Conservation (phyloP, 2,888 invertebrate species). For the Craniophora ligustri region DNA sequence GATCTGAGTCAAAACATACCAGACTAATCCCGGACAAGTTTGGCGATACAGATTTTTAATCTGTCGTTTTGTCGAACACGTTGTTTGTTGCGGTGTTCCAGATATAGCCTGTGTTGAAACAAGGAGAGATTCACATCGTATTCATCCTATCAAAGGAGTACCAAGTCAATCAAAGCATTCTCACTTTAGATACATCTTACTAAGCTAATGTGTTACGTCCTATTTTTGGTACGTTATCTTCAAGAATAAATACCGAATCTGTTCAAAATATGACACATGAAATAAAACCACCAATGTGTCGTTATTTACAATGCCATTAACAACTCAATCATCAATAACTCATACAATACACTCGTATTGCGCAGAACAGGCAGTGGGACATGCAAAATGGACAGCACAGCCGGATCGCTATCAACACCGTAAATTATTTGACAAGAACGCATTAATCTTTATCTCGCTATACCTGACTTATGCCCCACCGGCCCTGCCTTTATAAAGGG, state of each 20-base stretch:
- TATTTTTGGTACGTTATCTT: constrained; percentile 5
- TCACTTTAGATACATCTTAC: neutral
- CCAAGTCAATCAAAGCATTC: constrained; percentile 36
- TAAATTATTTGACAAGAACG: constrained; percentile 84
- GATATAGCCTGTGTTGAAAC: constrained; percentile 29
- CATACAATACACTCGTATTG: constrained; percentile 32
- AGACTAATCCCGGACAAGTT: constrained; percentile 78
- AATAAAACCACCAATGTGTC: constrained; percentile 13
- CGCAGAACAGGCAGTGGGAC: constrained; percentile 36
- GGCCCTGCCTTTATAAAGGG: constrained; percentile 66
- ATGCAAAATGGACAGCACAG: constrained; percentile 54
- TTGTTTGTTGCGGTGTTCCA: constrained; percentile 28
- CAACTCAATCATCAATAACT: constrained; percentile 47
- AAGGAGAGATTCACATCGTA: constrained; percentile 29
- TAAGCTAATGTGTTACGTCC: neutral
- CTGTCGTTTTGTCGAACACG: constrained; percentile 54
- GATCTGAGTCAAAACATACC: constrained; percentile 78
- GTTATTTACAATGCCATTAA: constrained; percentile 42
- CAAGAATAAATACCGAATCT: neutral
- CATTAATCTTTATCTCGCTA: constrained; percentile 84
- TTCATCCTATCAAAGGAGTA: constrained; percentile 27
- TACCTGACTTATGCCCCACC: constrained; percentile 65
- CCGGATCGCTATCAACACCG: constrained; percentile 72
- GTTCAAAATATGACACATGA: constrained; percentile 1
- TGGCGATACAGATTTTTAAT: constrained; percentile 72